phyloP scores from a whole-genome alignment of 2,888 invertebrate genomes.

The Acanthosoma haemorrhoidale region DNA sequence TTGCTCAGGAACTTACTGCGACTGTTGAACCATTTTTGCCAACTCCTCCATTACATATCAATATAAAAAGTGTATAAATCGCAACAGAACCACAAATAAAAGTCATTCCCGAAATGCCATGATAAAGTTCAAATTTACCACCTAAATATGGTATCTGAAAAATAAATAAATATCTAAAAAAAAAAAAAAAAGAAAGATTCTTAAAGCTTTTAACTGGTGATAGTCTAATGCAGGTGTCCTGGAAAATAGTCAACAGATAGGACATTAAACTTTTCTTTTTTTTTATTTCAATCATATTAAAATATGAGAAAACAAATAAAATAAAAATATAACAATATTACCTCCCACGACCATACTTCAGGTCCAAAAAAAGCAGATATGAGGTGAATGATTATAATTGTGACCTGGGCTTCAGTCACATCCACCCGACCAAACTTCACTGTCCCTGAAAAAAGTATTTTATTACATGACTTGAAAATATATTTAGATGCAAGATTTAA shows the following conservation, averaged over 20 bases:
- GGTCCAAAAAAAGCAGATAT: conserved; percentile 83
- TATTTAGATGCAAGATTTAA: too few species aligned
- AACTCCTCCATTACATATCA: conserved; percentile 66
- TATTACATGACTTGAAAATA: too few species aligned
- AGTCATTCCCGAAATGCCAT: conserved; percentile 69
- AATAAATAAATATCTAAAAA: conserved; percentile 29
- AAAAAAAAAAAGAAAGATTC: conserved; percentile 28
- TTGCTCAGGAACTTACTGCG: conserved; percentile 69
- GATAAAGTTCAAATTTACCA: conserved; percentile 56
- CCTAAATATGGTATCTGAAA: conserved; percentile 39
- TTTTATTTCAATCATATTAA: neutral
- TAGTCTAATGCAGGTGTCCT: neutral
- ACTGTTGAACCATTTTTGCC: conserved; percentile 99
- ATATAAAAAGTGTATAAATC: conserved; percentile 64
- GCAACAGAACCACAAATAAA: conserved; percentile 65
- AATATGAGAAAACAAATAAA: neutral
- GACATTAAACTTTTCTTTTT: neutral
- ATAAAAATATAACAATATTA: conserved; percentile 51
- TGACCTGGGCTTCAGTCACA: conserved; percentile 96
- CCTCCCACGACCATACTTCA: conserved; percentile 76
- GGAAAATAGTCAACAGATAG: neutral
- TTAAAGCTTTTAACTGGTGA: neutral
- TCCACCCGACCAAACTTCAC: conserved; percentile 86
- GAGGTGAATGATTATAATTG: conserved; percentile 82
- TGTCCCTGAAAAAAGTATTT: conserved; percentile 53